Base-by-base conservation (phyloP, 2,113 vertebrate species). In the Phodopus roborovskii region DNA sequence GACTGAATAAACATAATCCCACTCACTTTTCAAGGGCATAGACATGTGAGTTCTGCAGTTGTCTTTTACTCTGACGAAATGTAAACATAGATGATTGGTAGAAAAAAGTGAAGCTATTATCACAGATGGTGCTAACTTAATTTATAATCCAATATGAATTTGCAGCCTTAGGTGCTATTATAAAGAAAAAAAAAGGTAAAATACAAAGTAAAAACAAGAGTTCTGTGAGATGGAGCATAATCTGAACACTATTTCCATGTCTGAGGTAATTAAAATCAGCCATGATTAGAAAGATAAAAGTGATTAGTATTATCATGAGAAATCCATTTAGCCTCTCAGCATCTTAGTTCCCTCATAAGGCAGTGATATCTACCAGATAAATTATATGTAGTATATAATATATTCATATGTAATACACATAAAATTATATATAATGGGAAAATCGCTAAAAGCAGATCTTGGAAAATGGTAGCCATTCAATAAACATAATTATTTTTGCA, bases 351-450 rank as follows among this genome's bases (percentile, higher is more conserved):
- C 36, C 66, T 87, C 48, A 70, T 19, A 7, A 24, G 10, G 19
- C 39, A 53, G 82, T 79, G 26, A 77, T 39, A 48, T 1, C 17
- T 62, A 42, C 16, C 7, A 36, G 11, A 11, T 3, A 62, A 30
- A 77, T 45, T 45, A 45, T 45, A 45, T 45, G 45, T 45, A 45
- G 3, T 45, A 45, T 45, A 45, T 45, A 45, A 45, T 45, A 45
- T 45, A 45, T 45, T 45, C 3, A 45, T 45, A 45, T 45, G 6
- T 45, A 45, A 45, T 45, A 45, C 6, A 45, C 45, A 45, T 56
- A 84, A 62, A 89, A 95, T 94, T 88, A 74, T 6, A 96, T 13
- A 78, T 73, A 58, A 68, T 33, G 36, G 79, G 26, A 78, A 92
- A 90, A 90, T 60, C 50, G 6, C 16, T 64, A 68, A 36, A 58